Evolutionary conservation across 2,888 invertebrate genomes (phyloP).

Genomic region (Drosophila emarginata): DNA sequence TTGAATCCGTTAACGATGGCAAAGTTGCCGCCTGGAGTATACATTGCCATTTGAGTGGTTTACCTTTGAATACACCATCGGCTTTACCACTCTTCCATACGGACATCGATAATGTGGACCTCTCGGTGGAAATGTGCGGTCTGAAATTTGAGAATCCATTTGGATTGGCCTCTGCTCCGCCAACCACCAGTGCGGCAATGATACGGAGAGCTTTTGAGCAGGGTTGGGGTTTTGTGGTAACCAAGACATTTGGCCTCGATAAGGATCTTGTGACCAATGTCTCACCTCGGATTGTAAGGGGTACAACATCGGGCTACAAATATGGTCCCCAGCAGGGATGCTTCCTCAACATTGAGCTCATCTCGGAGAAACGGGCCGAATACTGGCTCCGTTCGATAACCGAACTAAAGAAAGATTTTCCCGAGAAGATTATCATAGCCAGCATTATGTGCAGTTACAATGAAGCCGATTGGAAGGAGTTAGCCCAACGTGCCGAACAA

Average conservation of each 20-base stretch:
- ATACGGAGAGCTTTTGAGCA: slow-evolving; percentile 96
- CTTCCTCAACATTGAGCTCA: slow-evolving; percentile 98
- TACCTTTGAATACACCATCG: slow-evolving; percentile 86
- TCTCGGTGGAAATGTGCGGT: slow-evolving; percentile 96
- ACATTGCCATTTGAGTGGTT: slow-evolving; percentile 93
- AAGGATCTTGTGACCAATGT: slow-evolving; percentile 99
- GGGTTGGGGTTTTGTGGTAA: slow-evolving; percentile 99
- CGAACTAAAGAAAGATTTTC: slow-evolving; percentile 96
- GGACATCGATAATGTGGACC: slow-evolving; percentile 95
- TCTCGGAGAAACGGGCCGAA: slow-evolving; percentile 96
- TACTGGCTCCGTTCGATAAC: slow-evolving; percentile 96
- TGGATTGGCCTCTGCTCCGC: slow-evolving; percentile 98
- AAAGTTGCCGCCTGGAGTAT: slow-evolving; percentile 98
- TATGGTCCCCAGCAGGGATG: slow-evolving; percentile 98
- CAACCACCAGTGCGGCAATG: slow-evolving; percentile 97
- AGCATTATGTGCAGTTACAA: slow-evolving; percentile 97
- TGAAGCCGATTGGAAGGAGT: slow-evolving; percentile 92
- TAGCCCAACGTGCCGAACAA: slow-evolving; percentile 89
- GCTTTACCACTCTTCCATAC: slow-evolving; percentile 95
- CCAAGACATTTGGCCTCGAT: slow-evolving; percentile 97
- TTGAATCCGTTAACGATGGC: slow-evolving; percentile 99
- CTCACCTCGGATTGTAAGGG: slow-evolving; percentile 97
- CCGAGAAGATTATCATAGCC: slow-evolving; percentile 94
- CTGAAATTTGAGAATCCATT: slow-evolving; percentile 98
- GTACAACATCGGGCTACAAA: slow-evolving; percentile 94